phyloP scores from a whole-genome alignment of 2,888 invertebrate genomes.

The Cheiracanthium punctorium region DNA sequence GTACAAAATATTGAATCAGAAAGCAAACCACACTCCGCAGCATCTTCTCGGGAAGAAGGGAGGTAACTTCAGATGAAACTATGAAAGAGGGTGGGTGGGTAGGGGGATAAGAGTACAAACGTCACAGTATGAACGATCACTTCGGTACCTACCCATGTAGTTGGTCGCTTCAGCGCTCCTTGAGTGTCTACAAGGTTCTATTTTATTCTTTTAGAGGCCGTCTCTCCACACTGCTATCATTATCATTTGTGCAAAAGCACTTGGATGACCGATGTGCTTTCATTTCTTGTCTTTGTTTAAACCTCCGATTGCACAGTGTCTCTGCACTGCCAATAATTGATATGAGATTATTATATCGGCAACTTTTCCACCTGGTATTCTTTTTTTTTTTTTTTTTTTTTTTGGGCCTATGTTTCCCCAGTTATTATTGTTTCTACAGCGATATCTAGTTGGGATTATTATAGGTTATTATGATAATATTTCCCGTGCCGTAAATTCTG shows the following conservation, averaged over 20 bases:
- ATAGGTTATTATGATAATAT: slow-evolving; percentile 64
- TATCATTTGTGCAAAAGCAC: slow-evolving; percentile 66
- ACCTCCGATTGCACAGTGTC: slow-evolving; percentile 61
- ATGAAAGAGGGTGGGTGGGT: not conserved
- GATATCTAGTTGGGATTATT: slow-evolving; percentile 55
- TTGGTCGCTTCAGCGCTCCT: slow-evolving; percentile 59
- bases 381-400: slow-evolving; percentile 22
- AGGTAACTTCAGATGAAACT: slow-evolving; percentile 47
- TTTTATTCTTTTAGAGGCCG: slow-evolving; percentile 55
- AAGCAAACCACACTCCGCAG: slow-evolving; percentile 46
- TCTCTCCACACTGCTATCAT: slow-evolving; percentile 61
- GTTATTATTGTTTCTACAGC: slow-evolving; percentile 54
- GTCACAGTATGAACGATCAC: slow-evolving; percentile 66
- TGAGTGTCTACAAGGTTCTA: slow-evolving; percentile 67
- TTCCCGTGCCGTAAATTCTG: not conserved
- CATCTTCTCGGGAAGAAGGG: slow-evolving; percentile 28
- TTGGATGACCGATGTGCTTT: slow-evolving; percentile 59
- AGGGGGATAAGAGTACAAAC: slow-evolving; percentile 15
- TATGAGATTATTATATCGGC: slow-evolving; percentile 42
- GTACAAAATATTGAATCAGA: slow-evolving; percentile 40
- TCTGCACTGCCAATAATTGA: slow-evolving; percentile 51
- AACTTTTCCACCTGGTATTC: slow-evolving; percentile 38
- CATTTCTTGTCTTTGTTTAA: slow-evolving; percentile 62
- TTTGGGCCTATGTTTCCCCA: not conserved
- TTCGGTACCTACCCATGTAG: slow-evolving; percentile 62